Base-by-base conservation (phyloP, 2,888 invertebrate genomes). In the Gari tellinella region DNA sequence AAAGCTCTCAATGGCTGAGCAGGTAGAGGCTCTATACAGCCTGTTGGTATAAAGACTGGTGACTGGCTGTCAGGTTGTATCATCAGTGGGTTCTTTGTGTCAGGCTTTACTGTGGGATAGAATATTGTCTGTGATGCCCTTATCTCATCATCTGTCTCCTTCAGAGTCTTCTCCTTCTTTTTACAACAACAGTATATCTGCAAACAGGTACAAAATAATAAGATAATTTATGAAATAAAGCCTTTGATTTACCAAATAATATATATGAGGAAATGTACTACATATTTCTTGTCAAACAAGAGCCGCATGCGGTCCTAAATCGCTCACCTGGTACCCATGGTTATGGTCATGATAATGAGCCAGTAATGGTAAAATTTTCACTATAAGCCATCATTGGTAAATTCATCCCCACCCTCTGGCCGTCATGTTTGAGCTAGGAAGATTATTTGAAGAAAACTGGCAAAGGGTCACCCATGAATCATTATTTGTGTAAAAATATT, bases 21-120 rank as follows among this genome's bases (percentile, higher is more conserved):
- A 31, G 84, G 86, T 37, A 88, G 63, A 12, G 88, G 87, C 41
- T 87, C 84, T 8, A 86, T 80, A 66, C 82, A 83, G 14, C 86
- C 84, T 19, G 85, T 79, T 4, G 86, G 79, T 37, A 83, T 72
- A 60, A 80, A 87, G 0, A 81, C 77, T 7, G 85, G 84, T 4
- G 31, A 31, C 10, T 80, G 78, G 2, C 75, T 72, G 12, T 85
- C 86, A 0, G 90, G 90, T 78, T 90, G 90, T n/a, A 90, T 82
- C 57, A 81, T 82, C 12, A 84, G 80, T 1, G 86, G 85, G 46
- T 83, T 82, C 58, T 86, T 84, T 8, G 87, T 75, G 52, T 86
- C 84, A 0, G 89, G 89, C 65, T 84, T 86, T 38, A 86, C 72
- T 2, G 84, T 76, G 0, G 89, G 89, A 67, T 86, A 89, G 57